These are phyloP conservation scores for Clarias macrocephalus DNA, from an alignment of 2,113 vertebrate genomes.

Conservation along the genomic window DNA sequence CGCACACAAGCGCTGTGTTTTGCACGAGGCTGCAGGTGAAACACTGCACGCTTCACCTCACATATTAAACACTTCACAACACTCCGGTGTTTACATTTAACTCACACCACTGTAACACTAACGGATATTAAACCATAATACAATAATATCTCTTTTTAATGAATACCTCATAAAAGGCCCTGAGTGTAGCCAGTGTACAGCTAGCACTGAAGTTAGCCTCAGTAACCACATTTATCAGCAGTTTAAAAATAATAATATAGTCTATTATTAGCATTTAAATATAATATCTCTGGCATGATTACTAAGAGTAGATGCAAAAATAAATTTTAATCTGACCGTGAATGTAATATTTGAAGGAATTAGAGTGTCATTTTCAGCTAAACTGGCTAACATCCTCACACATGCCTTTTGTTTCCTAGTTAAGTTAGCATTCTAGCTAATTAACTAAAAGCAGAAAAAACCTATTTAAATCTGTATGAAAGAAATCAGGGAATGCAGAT, in stretches of 20 bases:
- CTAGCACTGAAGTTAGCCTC: not conserved
- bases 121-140: not conserved
- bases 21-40: conserved; percentile 76
- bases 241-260: not conserved
- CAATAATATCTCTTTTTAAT: not conserved
- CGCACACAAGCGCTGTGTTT: conserved; percentile 76
- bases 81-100: not conserved
- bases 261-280: not conserved
- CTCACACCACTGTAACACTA: not conserved
- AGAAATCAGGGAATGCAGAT: not conserved
- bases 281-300: not conserved
- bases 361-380: not conserved
- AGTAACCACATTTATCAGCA: not conserved
- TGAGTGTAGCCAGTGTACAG: not conserved
- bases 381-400: not conserved
- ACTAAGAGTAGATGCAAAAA: not conserved
- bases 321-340: not conserved
- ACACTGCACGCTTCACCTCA: conserved; percentile 38
- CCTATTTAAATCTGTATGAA: not conserved
- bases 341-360: not conserved
- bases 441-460: not conserved
- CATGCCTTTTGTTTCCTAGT: not conserved
- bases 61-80: not conserved
- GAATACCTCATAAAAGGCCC: not conserved
- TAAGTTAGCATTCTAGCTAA: not conserved